Conservation (phyloP, 2,797 vertebrate genomes). For the Eospalax fontanierii region DNA sequence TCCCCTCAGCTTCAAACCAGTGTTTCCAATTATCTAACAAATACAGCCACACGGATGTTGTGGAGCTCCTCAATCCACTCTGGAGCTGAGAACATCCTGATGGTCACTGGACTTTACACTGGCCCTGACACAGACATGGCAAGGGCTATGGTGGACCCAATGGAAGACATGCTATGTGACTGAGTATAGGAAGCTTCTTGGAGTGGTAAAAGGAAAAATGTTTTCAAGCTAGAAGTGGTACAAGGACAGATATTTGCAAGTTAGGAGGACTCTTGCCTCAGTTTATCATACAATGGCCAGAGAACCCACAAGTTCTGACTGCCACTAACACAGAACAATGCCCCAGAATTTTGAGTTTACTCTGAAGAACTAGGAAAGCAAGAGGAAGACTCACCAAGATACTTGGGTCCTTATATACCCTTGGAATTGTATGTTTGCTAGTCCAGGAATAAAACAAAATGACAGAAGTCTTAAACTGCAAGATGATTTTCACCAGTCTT, state of each 20-base stretch:
- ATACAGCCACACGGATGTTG: neutral
- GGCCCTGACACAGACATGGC: neutral
- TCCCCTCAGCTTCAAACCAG: neutral
- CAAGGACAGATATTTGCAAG: neutral
- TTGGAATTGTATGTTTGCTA: neutral
- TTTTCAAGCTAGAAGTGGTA: neutral
- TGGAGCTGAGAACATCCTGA: neutral
- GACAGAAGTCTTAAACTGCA: slow-evolving; percentile 18
- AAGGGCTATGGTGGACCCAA: neutral
- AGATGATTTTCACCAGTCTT: neutral
- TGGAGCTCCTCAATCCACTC: neutral
- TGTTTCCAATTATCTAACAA: neutral
- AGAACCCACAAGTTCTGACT: neutral
- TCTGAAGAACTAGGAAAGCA: neutral
- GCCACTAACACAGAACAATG: too few relatives aligned
- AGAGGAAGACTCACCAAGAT: neutral
- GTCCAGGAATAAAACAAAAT: slow-evolving; percentile 44
- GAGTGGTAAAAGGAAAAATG: neutral
- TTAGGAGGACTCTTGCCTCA: neutral
- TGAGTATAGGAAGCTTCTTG: neutral
- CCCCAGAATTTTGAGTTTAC: neutral
- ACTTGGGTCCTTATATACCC: neutral
- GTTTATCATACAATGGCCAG: neutral
- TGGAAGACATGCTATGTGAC: neutral
- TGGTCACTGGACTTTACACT: neutral